Base-by-base conservation (phyloP, 1,140 invertebrate genomes). In the Steinernema feltiae region DNA sequence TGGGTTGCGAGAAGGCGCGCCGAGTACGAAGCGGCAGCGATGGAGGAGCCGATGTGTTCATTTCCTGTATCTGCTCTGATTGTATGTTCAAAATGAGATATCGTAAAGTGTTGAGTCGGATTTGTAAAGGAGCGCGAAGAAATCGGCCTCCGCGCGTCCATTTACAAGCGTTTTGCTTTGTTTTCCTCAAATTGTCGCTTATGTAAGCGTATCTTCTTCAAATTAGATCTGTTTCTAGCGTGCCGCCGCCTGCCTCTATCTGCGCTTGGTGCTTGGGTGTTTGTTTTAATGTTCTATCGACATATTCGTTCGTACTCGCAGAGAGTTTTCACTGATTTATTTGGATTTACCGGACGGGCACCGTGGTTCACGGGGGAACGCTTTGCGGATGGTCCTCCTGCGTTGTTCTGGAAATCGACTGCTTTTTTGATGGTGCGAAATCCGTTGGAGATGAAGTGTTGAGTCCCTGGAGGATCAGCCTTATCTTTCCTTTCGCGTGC, bases 171-270 rank as follows among this genome's bases (percentile, higher is more conserved):
- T 63, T 63, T 63, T 63, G 15, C 53, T 63, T 27, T 63, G 53
- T 63, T 63, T 63, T 63, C 15, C 53, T 63, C 53, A 63, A 63
- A 63, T 63, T 63, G 53, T 63, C 53, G 53, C 53, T 63, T 63
- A 63, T 63, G 53, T 63, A 63, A 63, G 53, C 53, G 53, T 63
- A 63, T 63, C 53, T 63, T 63, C 53, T 63, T 63, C 7, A 63
- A 63, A 63, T 63, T 63, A 63, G 53, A 63, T 63, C 53, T 63
- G 53, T 63, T 63, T 7, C 53, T 21, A 63, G 24, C 24, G 53
- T 27, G 53, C 53, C 53, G 53, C 53, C 7, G 35, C 18, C 35
- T 41, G 12, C 53, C 53, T 63, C 53, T 21, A 15, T 63, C 53
- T 63, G 15, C 3, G 7, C 24, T 15, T 3, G 24, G 15, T 63